These are phyloP conservation scores for Salpingus planirostris DNA, from an alignment of 2,888 invertebrate species.

Conservation along the genomic window DNA sequence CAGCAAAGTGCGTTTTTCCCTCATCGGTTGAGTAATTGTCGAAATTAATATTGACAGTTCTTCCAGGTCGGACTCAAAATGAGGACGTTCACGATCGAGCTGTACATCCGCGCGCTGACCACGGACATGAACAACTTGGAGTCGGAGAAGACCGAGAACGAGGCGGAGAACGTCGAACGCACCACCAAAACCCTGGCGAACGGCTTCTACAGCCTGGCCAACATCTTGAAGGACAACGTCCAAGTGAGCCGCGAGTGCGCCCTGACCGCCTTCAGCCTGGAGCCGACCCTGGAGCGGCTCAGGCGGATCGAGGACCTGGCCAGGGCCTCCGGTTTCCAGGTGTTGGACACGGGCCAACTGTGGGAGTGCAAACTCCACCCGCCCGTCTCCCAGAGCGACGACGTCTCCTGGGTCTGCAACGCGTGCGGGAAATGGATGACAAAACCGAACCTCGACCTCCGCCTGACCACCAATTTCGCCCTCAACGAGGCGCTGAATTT, in stretches of 20 bases:
- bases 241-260: constrained; percentile 61
- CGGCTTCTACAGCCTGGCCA: constrained; percentile 58
- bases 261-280: constrained; percentile 66
- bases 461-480: constrained; percentile 35
- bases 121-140: constrained; percentile 70
- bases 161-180: constrained; percentile 45
- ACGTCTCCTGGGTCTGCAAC: constrained; percentile 34
- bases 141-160: constrained; percentile 50
- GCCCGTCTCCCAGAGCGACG: constrained; percentile 31
- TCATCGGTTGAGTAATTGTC: not conserved
- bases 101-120: constrained; percentile 65
- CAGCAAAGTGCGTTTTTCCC: constrained; percentile 24
- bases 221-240: constrained; percentile 49
- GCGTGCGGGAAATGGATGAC: constrained; percentile 37
- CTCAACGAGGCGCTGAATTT: constrained; percentile 43
- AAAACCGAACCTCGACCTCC: constrained; percentile 30
- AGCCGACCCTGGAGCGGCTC: constrained; percentile 55
- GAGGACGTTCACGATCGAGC: constrained; percentile 59
- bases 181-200: constrained; percentile 50
- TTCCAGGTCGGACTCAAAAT: constrained; percentile 36
- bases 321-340: constrained; percentile 42
- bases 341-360: constrained; percentile 37
- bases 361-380: constrained; percentile 39
- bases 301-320: constrained; percentile 49
- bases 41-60: constrained; percentile 3